Percentiles rank a stretch among this genome's conserved stretches.
These are phyloP conservation scores for Eupithecia exiguata DNA, from an alignment of 2,888 invertebrate genomes.

Conservation along the genomic window DNA sequence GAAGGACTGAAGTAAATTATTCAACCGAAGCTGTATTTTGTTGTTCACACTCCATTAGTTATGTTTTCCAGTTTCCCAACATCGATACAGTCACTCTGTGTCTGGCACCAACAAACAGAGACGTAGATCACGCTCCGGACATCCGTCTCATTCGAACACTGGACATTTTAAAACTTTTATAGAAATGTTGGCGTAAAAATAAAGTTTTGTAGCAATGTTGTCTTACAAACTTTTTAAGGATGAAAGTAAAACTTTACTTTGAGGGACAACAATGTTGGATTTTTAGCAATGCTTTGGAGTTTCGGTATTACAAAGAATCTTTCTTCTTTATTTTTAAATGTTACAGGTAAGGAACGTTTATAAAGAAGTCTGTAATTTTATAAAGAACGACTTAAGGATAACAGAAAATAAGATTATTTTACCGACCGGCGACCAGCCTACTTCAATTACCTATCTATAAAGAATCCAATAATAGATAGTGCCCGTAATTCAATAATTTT, in stretches of 20 bases:
- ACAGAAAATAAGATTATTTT: not conserved
- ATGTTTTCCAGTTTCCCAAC: slow-evolving; percentile 15
- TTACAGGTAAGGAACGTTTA: not conserved
- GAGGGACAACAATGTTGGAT: slow-evolving; percentile 4
- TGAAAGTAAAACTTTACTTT: slow-evolving; percentile 4
- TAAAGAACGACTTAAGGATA: no score
- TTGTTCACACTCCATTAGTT: slow-evolving; percentile 6
- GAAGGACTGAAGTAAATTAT: not conserved
- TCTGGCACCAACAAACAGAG: slow-evolving; percentile 55
- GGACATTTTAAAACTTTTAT: slow-evolving; percentile 41
- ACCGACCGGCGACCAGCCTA: not conserved
- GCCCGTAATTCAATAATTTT: not conserved
- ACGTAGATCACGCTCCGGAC: slow-evolving; percentile 63
- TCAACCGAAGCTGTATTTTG: not conserved
- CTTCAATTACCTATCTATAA: not conserved
- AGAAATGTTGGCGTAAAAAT: slow-evolving; percentile 27
- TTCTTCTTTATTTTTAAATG: not conserved
- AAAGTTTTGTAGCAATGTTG: slow-evolving; percentile 25
- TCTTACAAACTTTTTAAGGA: slow-evolving; percentile 12
- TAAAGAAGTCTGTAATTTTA: not conserved
- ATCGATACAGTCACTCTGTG: slow-evolving; percentile 30
- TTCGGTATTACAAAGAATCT: not conserved
- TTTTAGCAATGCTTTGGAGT: not conserved
- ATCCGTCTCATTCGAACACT: slow-evolving; percentile 56
- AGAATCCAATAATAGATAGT: not conserved